Base-by-base conservation (phyloP, 1,140 invertebrate species). In the Heliconius melpomene region DNA sequence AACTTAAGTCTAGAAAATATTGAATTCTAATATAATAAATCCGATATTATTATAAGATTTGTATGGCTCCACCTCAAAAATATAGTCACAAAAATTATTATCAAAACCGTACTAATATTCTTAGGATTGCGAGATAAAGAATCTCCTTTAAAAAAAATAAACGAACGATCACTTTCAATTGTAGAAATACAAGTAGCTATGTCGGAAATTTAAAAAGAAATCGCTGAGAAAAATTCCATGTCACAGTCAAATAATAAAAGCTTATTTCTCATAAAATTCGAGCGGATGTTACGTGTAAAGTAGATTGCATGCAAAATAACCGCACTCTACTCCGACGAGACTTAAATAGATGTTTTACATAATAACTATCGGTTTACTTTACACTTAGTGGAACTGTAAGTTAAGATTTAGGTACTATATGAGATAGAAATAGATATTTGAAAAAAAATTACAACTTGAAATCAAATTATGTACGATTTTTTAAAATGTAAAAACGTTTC, bases 271-370 rank as follows among this genome's bases (percentile, higher is more conserved):
- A 79, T 70, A 75, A 75, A 75, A 70, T 40, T 36, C 26, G 77
- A 81, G 57, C 78, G 79, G 79, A 83, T 78, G 81, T 84, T 81
- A 82, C 74, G 79, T 82, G 78, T 66, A 46, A 46, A 46, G 40
- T 46, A 75, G 80, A 80, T 86, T 83, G 79, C 83, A 82, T 80
- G 83, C 77, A 74, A 79, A 83, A 86, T 79, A 77, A 80, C 79
- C 52, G 74, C 54, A 78, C 71, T 79, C 75, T 16, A 57, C 83
- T 76, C 57, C 83, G 73, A 86, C 84, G 82, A 82, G 85, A 84
- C 78, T 84, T 83, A 86, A 85, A 86, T 84, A 82, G 81, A 78
- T 78, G 78, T 80, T 86, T 86, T 86, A 86, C 80, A 83, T 84
- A 86, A 86, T 83, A 81, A 79, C 78, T 76, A 80, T 82, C 80